A percentile compares a stretch with the other conserved stretches of the same genome.
phyloP scores from a whole-genome alignment of 2,888 invertebrate genomes.

The Temnothorax ravouxi region DNA sequence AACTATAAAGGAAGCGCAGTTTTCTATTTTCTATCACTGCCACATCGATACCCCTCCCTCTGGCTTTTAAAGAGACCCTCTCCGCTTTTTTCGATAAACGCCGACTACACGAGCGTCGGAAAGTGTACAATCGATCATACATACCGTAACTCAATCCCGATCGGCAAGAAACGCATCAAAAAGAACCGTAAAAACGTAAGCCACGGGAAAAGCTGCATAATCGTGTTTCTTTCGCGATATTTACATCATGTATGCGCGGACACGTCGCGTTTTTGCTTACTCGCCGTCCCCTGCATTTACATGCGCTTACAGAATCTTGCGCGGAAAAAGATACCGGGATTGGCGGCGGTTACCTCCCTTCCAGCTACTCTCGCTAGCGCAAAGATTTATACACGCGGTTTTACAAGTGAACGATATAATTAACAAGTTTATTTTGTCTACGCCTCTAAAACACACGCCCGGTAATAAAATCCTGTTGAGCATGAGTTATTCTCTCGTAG shows the following conservation, averaged over 20 bases:
- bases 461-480: constrained; percentile 34
- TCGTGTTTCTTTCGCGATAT: constrained; percentile 17
- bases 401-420: constrained; percentile 18
- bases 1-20: background rate
- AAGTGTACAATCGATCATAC: constrained; percentile 23
- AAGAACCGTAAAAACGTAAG: background rate
- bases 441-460: background rate
- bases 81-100: constrained; percentile 12
- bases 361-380: background rate
- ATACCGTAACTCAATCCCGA: constrained; percentile 9
- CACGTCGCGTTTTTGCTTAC: background rate
- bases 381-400: constrained; percentile 32
- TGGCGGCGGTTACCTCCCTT: background rate
- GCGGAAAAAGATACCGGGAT: background rate
- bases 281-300: background rate
- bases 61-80: background rate
- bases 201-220: background rate
- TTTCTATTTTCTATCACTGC: constrained; percentile 18
- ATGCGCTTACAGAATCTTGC: background rate
- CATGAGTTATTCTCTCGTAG: constrained; percentile 30
- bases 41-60: background rate
- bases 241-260: background rate
- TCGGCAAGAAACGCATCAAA: constrained; percentile 4
- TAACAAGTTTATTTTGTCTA: constrained; percentile 42
- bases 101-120: background rate